A percentile compares a stretch with the other conserved stretches of the same genome.
Conservation (phyloP, 2,888 invertebrate genomes). For the Micropterix aruncella region DNA sequence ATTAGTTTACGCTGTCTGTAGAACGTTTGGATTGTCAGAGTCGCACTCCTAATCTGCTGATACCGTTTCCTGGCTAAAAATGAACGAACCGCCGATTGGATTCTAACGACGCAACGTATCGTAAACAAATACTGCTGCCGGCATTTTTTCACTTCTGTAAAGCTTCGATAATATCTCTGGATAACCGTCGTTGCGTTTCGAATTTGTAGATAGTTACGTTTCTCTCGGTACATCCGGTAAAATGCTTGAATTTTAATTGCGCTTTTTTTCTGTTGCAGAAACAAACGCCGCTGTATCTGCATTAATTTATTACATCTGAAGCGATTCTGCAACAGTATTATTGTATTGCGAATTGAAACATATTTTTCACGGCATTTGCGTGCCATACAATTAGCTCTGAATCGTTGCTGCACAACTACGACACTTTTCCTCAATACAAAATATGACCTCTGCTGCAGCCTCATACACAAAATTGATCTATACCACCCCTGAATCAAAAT, state of each 20-base stretch:
- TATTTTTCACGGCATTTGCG: conserved; percentile 22
- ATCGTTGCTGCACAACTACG: conserved; percentile 22
- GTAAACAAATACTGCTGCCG: conserved; percentile 16
- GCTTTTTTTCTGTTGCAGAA: conserved; percentile 18
- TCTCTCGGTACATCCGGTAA: conserved; percentile 21
- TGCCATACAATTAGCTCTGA: conserved; percentile 21
- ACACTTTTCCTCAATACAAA: conserved; percentile 15
- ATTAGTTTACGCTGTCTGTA: conserved; percentile 21
- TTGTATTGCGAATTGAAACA: conserved; percentile 17
- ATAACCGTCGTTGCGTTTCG: conserved; percentile 18
- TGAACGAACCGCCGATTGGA: conserved; percentile 20
- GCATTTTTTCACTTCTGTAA: conserved; percentile 15
- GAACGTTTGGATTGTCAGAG: conserved; percentile 23
- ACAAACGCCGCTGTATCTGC: conserved; percentile 18
- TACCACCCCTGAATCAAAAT: conserved; percentile 13
- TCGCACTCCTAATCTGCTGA: conserved; percentile 17
- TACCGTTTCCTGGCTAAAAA: conserved; percentile 21
- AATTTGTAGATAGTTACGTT: conserved; percentile 17
- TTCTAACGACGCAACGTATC: conserved; percentile 20
- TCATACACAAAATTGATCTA: conserved; percentile 6
- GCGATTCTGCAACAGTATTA: conserved; percentile 23
- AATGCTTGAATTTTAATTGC: conserved; percentile 23
- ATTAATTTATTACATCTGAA: conserved; percentile 20
- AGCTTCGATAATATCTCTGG: conserved; percentile 27
- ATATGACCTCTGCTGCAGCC: conserved; percentile 8